Evolutionary conservation across 1,140 invertebrate species (phyloP).

Genomic region (Ceratina australensis): DNA sequence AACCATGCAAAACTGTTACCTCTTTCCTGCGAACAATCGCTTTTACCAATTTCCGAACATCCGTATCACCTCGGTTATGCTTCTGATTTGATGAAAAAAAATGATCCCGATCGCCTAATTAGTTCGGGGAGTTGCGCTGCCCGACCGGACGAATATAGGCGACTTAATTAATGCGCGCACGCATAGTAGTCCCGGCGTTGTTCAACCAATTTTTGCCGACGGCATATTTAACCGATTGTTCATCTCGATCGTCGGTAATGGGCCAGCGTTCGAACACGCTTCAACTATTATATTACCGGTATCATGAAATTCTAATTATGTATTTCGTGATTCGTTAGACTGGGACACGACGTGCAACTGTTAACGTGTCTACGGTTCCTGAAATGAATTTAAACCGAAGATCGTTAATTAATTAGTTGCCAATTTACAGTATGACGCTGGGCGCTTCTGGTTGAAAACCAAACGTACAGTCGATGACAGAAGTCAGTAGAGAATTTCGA

Average conservation of each 20-base stretch:
- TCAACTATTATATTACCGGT: conserved; percentile 16
- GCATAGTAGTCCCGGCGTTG: neutral
- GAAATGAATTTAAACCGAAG: conserved; percentile 14
- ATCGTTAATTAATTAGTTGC: conserved; percentile 27
- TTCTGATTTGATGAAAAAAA: neutral
- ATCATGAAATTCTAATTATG: conserved; percentile 20
- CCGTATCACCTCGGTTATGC: neutral
- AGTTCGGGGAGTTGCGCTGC: neutral
- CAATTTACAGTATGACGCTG: conserved; percentile 22
- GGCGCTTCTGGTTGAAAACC: too few relatives aligned
- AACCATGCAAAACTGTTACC: neutral
- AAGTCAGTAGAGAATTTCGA: too few relatives aligned
- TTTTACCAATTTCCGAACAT: too few relatives aligned
- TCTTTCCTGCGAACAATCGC: too few relatives aligned
- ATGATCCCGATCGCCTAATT: neutral
- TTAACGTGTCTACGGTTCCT: neutral
- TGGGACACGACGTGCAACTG: neutral
- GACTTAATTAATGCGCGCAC: conserved; percentile 10
- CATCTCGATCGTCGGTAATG: conserved; percentile 21
- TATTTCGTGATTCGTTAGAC: conserved; percentile 24
- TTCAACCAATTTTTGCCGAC: neutral
- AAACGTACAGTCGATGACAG: too few relatives aligned
- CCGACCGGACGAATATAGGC: too few relatives aligned
- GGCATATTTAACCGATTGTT: conserved; percentile 9
- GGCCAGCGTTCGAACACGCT: too few relatives aligned